A percentile compares a stretch with the other conserved stretches of the same genome.
phyloP scores from a whole-genome alignment of 1,140 invertebrate species.

The Argopecten irradians region DNA sequence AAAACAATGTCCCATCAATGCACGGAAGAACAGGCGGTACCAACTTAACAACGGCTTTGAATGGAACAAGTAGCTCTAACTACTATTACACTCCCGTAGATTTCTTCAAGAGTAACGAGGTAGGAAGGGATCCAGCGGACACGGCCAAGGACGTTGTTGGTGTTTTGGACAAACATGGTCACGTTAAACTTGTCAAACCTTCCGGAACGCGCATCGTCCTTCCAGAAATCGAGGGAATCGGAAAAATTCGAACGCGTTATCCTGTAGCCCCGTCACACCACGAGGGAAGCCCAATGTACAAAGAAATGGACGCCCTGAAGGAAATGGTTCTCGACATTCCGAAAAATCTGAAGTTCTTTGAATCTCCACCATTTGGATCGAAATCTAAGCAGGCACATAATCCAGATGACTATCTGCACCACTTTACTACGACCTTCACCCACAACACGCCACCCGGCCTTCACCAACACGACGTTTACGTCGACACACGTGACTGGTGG shows the following conservation, averaged over 20 bases:
- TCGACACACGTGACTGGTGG: conserved; percentile 28
- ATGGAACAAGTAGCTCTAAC: conserved; percentile 52
- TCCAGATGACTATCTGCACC: not conserved
- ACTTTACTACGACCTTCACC: conserved; percentile 40
- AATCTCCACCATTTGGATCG: conserved; percentile 29
- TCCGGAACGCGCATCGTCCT: conserved; percentile 51
- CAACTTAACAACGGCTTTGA: conserved; percentile 48
- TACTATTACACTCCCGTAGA: conserved; percentile 59
- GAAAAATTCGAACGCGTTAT: conserved; percentile 57
- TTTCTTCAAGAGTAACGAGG: conserved; percentile 53
- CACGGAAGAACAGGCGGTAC: conserved; percentile 35
- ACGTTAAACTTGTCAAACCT: conserved; percentile 41
- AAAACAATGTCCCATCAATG: not conserved
- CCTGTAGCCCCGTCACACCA: conserved; percentile 58
- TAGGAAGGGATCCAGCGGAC: conserved; percentile 53
- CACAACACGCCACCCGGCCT: conserved; percentile 40
- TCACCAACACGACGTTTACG: conserved; percentile 41
- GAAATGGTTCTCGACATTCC: conserved; percentile 53
- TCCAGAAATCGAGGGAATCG: conserved; percentile 54
- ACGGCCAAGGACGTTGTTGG: conserved; percentile 53
- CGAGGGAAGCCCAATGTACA: conserved; percentile 54
- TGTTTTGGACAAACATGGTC: conserved; percentile 54
- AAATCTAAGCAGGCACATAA: conserved; percentile 23
- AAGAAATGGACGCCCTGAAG: conserved; percentile 64
- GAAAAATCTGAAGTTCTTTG: conserved; percentile 29